A percentile compares a stretch with the other conserved stretches of the same genome.
Conservation (phyloP, 2,113 vertebrate genomes). For the Hemicordylus capensis region DNA sequence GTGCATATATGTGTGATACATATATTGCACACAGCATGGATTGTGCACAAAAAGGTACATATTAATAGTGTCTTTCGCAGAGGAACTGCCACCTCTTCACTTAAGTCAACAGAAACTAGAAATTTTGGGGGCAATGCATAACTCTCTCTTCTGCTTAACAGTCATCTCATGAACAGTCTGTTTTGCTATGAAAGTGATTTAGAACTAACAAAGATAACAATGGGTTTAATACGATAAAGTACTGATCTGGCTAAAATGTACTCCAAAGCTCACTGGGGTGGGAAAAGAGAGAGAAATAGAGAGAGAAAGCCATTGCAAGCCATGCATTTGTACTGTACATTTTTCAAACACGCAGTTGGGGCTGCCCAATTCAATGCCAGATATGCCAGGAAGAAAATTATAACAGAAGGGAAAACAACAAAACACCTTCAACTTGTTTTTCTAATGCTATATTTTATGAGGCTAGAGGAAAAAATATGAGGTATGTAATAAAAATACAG, state of each 20-base stretch:
- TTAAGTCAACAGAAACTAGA: slow-evolving; percentile 22
- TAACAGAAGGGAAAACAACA: slow-evolving; percentile 27
- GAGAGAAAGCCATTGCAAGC: slow-evolving; percentile 46
- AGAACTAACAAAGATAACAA: slow-evolving; percentile 54
- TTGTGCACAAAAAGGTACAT: neutral
- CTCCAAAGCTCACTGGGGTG: slow-evolving; percentile 55
- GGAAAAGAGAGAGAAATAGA: neutral
- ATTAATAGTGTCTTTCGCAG: neutral
- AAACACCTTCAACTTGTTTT: slow-evolving; percentile 54
- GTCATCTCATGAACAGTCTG: slow-evolving; percentile 49
- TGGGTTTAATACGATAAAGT: slow-evolving; percentile 62
- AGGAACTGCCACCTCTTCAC: rapidly evolving
- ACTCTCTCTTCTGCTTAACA: slow-evolving; percentile 29
- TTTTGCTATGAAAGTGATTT: slow-evolving; percentile 47
- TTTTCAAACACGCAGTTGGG: slow-evolving; percentile 57
- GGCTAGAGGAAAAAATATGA: neutral
- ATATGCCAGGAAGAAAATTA: slow-evolving; percentile 61
- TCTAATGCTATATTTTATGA: neutral
- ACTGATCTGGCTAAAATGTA: slow-evolving; percentile 59
- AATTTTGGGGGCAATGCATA: neutral
- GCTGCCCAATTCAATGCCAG: slow-evolving; percentile 57
- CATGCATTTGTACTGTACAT: slow-evolving; percentile 61
- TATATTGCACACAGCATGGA: neutral
- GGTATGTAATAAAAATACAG: slow-evolving; percentile 14
- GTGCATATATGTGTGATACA: neutral